Evolutionary conservation across 2,888 invertebrate genomes (phyloP), one percentile per base, ranked within the genome.

Genomic region (Phanerotoma sp.): DNA sequence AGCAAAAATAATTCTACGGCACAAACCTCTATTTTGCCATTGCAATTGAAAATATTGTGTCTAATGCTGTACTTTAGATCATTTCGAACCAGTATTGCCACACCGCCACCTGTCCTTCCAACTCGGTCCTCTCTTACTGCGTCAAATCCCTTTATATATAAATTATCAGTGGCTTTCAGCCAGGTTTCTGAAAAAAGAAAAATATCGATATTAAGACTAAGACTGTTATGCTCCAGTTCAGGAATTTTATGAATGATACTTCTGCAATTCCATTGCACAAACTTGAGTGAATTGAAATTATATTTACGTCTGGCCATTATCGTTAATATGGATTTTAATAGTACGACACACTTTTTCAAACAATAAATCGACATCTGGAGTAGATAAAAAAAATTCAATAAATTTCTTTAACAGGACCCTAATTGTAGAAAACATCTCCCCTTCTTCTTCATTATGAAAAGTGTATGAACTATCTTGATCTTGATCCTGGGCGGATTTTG

Each of bases 241-340:
- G 35, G 44, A 13, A 52, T 3, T 21, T 55, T 52, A 11, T 9
- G 15, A 18, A 30, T 45, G 18, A 58, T 46, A 21, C 54, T 58
- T 5, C 44, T 44, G n/a, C 49, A 38, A 5, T 58, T 58, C 55
- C 50, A 55, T 11, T 55, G 58, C 30, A 42, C 28, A n/a, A n/a
- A n/a, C n/a, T n/a, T n/a, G n/a, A n/a, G n/a, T n/a, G n/a, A n/a
- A n/a, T n/a, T n/a, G n/a, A n/a, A n/a, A n/a, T n/a, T n/a, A n/a
- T n/a, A n/a, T n/a, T n/a, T n/a, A n/a, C n/a, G n/a, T n/a, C n/a
- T n/a, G n/a, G n/a, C n/a, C n/a, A n/a, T n/a, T n/a, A n/a, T n/a
- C n/a, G n/a, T n/a, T n/a, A n/a, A n/a, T n/a, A n/a, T n/a, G n/a
- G n/a, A n/a, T n/a, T n/a, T n/a, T n/a, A n/a, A n/a, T n/a, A n/a